These are phyloP conservation scores for Drosophila murphyi DNA, from an alignment of 1,140 invertebrate genomes.

Conservation along the genomic window DNA sequence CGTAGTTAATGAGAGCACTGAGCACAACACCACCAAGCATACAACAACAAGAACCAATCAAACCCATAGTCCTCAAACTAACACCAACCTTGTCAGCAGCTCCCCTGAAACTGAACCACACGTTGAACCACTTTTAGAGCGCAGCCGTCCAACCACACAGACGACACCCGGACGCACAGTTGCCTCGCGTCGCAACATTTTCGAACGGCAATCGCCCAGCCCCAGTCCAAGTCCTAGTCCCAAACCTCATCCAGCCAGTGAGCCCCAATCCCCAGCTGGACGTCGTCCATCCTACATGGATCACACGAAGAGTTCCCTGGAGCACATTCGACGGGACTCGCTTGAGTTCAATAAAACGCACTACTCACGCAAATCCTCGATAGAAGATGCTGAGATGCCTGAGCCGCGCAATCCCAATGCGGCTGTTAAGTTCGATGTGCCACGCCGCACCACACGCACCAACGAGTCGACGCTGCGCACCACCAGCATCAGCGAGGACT, in stretches of 20 bases:
- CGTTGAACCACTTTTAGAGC: constrained; percentile 76
- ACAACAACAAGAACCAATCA: constrained; percentile 39
- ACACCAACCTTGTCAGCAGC: constrained; percentile 39
- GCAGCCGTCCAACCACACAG: constrained; percentile 25
- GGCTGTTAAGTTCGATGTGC: constrained; percentile 87
- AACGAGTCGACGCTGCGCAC: constrained; percentile 1
- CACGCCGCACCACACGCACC: constrained; percentile 36
- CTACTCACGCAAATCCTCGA: constrained; percentile 71
- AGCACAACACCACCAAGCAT: constrained; percentile 63
- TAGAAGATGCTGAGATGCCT: constrained; percentile 56
- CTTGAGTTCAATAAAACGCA: constrained; percentile 79
- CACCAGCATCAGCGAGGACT: constrained; percentile 70
- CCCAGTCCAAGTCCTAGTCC: constrained; percentile 3
- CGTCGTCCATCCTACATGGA: constrained; percentile 84
- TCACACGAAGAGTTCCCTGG: constrained; percentile 80
- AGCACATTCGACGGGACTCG: constrained; percentile 80
- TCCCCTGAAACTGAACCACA: constrained; percentile 61
- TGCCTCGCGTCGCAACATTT: constrained; percentile 72
- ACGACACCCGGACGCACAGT: constrained; percentile 51
- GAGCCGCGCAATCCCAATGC: constrained; percentile 73
- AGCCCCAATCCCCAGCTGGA: constrained; percentile 9
- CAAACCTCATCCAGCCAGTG: not conserved
- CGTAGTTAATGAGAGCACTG: constrained; percentile 59
- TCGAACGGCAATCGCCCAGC: constrained; percentile 59
- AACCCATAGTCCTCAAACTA: constrained; percentile 57